Evolutionary conservation across 2,888 invertebrate genomes (phyloP), one percentile per base, ranked within the genome.

Genomic region (Apoderus coryli): DNA sequence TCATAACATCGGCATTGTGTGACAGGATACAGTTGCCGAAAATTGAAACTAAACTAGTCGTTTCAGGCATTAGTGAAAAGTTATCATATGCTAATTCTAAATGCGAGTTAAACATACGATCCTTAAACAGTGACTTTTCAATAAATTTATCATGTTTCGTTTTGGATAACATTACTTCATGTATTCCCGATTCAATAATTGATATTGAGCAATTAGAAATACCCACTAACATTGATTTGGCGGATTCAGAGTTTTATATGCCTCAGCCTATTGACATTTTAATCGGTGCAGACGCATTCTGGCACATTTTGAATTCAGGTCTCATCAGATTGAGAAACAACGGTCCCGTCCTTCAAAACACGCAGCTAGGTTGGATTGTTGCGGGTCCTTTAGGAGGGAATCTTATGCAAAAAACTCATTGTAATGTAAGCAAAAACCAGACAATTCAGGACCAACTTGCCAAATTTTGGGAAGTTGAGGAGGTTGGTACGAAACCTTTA

Each of bases 61-160:
- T 38, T 15, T 11, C 31, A 3, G 36, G 36, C 4, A 33, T 38
- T 4, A 34, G 19, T 19, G 22, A 34, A 2, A 31, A 29, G 9
- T 14, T 27, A 16, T 32, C 36, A 10, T 30, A 26, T 10, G 16
- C 29, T 3, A 34, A 29, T 19, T 10, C 29, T 15, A 35, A 37
- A 30, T 37, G 37, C 15, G 12, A 30, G 4, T 12, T 37, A n/a
- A 22, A 24, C 12, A 22, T 34, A 16, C 22, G 9, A 7, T 34
- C 37, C 10, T 15, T 29, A 11, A 14, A 31, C 10, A 12, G 13
- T 14, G 22, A 16, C 6, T 34, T 24, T 10, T 14, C 19, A 14
- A 29, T 34, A 22, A 27, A 32, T 29, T 27, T 38, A 11, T 34
- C 33, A 27, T 36, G 35, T 24, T 36, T 36, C 29, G 29, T 27